Conservation (phyloP, 2,113 vertebrate species). For the Plotosus lineatus region DNA sequence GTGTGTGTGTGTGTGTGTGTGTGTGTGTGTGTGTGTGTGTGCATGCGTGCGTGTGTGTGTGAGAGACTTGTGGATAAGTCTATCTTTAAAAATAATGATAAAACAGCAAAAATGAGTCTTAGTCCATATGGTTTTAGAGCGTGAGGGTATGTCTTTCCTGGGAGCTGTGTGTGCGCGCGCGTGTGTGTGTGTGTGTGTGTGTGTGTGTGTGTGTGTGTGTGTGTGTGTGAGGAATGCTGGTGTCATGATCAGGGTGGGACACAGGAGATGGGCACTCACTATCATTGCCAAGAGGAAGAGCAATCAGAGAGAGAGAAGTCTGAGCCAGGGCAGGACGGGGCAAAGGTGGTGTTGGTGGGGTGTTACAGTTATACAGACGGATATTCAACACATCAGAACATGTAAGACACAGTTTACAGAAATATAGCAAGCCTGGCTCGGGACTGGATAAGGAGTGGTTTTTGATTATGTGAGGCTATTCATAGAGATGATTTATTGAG, state of each 20-base stretch:
- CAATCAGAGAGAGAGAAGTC: constrained; percentile 63
- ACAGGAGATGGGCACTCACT: constrained; percentile 56
- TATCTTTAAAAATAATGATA: constrained; percentile 36
- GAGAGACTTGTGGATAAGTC: constrained; percentile 10
- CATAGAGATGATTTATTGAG: constrained; percentile 64
- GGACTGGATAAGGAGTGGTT: not conserved
- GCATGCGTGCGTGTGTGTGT: not conserved
- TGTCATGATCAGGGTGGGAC: constrained; percentile 68
- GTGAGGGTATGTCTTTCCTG: constrained; percentile 29
- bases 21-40: not conserved
- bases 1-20: not conserved
- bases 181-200: constrained; percentile 19
- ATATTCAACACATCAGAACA: constrained; percentile 38
- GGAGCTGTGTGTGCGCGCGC: constrained; percentile 29
- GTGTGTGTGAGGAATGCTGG: constrained; percentile 40
- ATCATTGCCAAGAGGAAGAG: constrained; percentile 72
- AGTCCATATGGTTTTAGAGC: constrained; percentile 24
- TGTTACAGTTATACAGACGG: constrained; percentile 42
- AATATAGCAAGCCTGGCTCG: constrained; percentile 25
- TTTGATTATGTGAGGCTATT: constrained; percentile 33
- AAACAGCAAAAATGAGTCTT: constrained; percentile 22
- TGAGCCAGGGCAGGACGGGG: constrained; percentile 36
- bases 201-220: not conserved
- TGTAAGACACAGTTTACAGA: constrained; percentile 7
- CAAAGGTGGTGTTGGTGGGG: constrained; percentile 43